Percentiles rank a stretch among this genome's conserved stretches.
These are phyloP conservation scores for Mizuhopecten yessoensis DNA, from an alignment of 1,140 invertebrate species.

Conservation along the genomic window DNA sequence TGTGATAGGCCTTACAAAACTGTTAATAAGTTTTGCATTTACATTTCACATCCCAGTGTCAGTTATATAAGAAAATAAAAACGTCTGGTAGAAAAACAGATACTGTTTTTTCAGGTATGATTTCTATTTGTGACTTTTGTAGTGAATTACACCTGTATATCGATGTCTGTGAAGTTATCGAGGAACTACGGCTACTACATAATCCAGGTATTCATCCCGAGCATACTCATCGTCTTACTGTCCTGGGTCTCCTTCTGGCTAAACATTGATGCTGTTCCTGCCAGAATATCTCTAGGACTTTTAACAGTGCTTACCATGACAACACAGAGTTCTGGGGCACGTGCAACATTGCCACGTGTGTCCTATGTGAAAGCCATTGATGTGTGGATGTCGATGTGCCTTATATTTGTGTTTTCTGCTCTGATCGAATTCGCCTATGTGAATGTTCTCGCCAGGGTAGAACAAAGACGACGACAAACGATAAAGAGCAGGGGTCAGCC, in stretches of 20 bases:
- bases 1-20: too few species aligned
- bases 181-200: conserved; percentile 95
- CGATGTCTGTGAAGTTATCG: conserved; percentile 93
- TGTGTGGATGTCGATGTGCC: conserved; percentile 94
- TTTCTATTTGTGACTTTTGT: conserved; percentile 42
- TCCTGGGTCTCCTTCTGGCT: conserved; percentile 98
- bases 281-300: conserved; percentile 85
- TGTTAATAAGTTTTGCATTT: too few species aligned
- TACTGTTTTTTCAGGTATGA: too few species aligned
- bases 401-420: conserved; percentile 93
- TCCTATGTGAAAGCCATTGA: conserved; percentile 89
- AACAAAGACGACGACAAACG: conserved; percentile 43
- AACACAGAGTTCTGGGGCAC: conserved; percentile 64
- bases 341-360: conserved; percentile 64
- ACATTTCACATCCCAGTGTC: too few species aligned
- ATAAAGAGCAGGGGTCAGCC: neutral
- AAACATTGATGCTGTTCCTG: conserved; percentile 86
- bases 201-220: conserved; percentile 95
- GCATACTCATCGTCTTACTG: conserved; percentile 95
- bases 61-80: too few species aligned
- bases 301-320: conserved; percentile 76
- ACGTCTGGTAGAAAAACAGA: too few species aligned
- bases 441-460: conserved; percentile 70
- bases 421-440: conserved; percentile 93
- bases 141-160: conserved; percentile 80